Evolutionary conservation across 2,888 invertebrate species (phyloP), one percentile per base, ranked within the genome.

Genomic region (Drosophila planitibia): DNA sequence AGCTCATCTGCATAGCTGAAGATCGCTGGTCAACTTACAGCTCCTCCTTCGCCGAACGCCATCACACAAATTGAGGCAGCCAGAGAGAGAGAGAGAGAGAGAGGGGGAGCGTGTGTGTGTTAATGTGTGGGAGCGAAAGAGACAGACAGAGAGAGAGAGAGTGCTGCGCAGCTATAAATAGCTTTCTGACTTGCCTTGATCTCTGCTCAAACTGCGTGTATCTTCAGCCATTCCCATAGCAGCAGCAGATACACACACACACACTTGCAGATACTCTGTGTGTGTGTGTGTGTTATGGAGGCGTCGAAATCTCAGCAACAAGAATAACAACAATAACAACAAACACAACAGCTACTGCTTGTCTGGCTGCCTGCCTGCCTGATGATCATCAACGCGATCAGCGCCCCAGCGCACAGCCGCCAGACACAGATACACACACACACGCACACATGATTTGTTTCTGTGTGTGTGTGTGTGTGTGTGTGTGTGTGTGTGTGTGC

Each of bases 231-330:
- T 65, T 65, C n/a, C 60, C 49, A 55, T 28, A 41, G 55, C 63
- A 76, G 71, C 75, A 51, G 61, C 60, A 69, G 44, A 28, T 9
- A 35, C 37, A 35, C 35, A 49, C 22, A 81, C 67, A 60, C 32
- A 37, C 49, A 30, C 57, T 60, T 61, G 66, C 66, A 60, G 41
- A 28, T 10, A 35, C 37, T 54, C 6, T 37, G 39, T 39, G 47
- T 32, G 64, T 62, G 49, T 37, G 33, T 35, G 33, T 59, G 49
- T 69, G 33, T 22, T 49, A 58, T 85, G 89, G 68, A 58, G 81
- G 85, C 89, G 87, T 85, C 68, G 71, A 84, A 85, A 89, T 85
- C 84, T 85, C 85, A 64, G 73, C 88, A 60, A 59, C 62, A 72
- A 57, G 58, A 61, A 47, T 55, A 59, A 30, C 55, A 68, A 51